Evolutionary conservation across 2,113 vertebrate genomes (phyloP).

Genomic region (human (Homo sapiens)): GRCh38 chr6:83429501-83430000

Average conservation of each 20-base stretch:
- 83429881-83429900: background rate
- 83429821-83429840: background rate
- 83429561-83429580: background rate
- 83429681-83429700: background rate
- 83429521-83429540: slow-evolving; percentile 39
- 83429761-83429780: slow-evolving; percentile 1
- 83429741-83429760: background rate
- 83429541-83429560: slow-evolving; percentile 31
- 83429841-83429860: background rate
- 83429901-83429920: background rate
- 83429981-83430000: background rate
- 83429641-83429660: background rate
- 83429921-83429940: background rate
- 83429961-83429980: background rate
- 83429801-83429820: background rate
- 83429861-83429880: background rate
- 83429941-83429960: background rate
- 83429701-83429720: slow-evolving; percentile 17
- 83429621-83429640: slow-evolving; percentile 1
- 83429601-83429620: background rate
- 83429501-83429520: slow-evolving; percentile 46
- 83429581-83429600: slow-evolving; percentile 26
- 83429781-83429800: background rate
- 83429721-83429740: slow-evolving; percentile 15
- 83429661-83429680: background rate